Evolutionary conservation across 2,888 invertebrate genomes (phyloP), one percentile per base, ranked within the genome.

Genomic region (Hyles lineata): DNA sequence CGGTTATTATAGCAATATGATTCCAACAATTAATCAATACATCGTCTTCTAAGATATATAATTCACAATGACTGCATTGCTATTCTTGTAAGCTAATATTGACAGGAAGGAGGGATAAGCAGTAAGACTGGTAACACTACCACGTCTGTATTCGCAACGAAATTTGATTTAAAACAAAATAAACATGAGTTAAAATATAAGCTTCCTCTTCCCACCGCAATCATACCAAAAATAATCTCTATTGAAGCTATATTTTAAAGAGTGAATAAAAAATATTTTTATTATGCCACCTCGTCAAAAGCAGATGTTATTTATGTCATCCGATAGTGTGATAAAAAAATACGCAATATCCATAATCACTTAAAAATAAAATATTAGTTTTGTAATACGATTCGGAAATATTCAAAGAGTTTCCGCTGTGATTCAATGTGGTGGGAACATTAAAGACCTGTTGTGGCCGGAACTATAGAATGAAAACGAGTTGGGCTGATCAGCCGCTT

Each of bases 351-450:
- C 67, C 67, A 21, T 43, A 43, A 63, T 21, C n/a, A 21, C 29
- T 55, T 55, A 55, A 29, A 63, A 9, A 15, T 23, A 50, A 67
- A 15, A 23, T 67, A 50, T 67, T 50, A 50, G 11, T 19, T 6
- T 50, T 50, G 67, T 67, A 23, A 67, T 67, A 23, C 43, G 67
- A 23, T 67, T 67, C 67, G 67, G 67, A 67, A 67, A 50, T 67
- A 23, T 15, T 23, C 43, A 23, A 23, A 67, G 67, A 15, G 50
- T 43, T 67, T 25, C 35, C 21, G 17, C 23, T 67, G 17, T 50
- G 43, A 43, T 15, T 50, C 23, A 67, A 23, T 55, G 43, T 21
- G 43, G 35, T 43, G 67, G 50, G 23, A 50, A 67, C 67, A 50
- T 67, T 67, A 67, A 67, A 25, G 25, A 25, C 60, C 25, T 15